Percentiles rank a stretch among this genome's conserved stretches.
These are phyloP conservation scores for Liasis olivaceus DNA, from an alignment of 2,797 vertebrate species.

Conservation along the genomic window DNA sequence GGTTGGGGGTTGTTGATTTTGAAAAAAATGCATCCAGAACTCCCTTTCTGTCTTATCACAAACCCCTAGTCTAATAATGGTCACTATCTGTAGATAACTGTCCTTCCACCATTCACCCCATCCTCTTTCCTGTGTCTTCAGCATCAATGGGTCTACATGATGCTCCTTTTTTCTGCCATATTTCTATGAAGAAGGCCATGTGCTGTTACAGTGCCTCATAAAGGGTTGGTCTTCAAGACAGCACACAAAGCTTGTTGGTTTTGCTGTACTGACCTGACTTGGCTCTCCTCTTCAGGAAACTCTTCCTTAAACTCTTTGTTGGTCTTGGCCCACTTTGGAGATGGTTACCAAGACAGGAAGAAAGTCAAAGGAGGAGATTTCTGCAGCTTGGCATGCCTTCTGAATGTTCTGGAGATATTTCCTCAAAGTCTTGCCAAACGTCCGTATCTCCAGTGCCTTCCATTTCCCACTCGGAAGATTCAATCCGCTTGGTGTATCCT, in stretches of 20 bases:
- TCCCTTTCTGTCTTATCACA: too few species aligned
- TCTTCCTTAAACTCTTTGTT: not conserved
- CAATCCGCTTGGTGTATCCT: not conserved
- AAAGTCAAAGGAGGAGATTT: too few species aligned
- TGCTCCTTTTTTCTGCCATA: not conserved
- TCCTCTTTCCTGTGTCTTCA: not conserved
- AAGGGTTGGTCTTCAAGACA: not conserved
- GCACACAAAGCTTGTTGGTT: not conserved
- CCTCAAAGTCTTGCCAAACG: not conserved
- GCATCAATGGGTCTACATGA: not conserved
- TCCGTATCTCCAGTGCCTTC: not conserved
- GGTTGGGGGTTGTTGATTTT: too few species aligned
- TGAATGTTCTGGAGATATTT: not conserved
- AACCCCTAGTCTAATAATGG: too few species aligned
- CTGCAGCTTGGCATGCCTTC: not conserved
- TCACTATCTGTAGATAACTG: not conserved
- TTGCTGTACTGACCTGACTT: not conserved
- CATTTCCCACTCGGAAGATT: not conserved
- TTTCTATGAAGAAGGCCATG: not conserved
- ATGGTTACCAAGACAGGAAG: not conserved
- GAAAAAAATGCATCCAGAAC: too few species aligned
- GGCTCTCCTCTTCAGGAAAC: not conserved
- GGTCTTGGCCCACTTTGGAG: not conserved
- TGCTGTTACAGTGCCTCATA: not conserved
- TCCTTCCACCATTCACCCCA: not conserved